Evolutionary conservation across 2,797 vertebrate species (phyloP).

Genomic region (Coendou prehensilis): DNA sequence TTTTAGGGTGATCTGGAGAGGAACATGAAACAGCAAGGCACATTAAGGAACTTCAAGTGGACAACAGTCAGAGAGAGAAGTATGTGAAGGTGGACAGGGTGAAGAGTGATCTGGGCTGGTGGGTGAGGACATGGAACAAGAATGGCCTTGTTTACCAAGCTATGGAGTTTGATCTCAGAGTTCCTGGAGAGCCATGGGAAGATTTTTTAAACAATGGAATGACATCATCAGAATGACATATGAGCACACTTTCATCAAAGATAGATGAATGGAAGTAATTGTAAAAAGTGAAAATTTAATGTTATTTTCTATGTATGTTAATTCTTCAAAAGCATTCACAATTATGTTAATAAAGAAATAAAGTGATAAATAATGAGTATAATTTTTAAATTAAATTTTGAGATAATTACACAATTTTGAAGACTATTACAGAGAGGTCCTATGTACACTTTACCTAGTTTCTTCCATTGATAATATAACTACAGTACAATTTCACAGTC

Average conservation of each 20-base stretch:
- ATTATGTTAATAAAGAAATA: background rate
- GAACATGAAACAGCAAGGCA: background rate
- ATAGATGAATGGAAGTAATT: background rate
- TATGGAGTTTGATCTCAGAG: background rate
- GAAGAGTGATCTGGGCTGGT: background rate
- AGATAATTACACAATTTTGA: background rate
- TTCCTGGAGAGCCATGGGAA: background rate
- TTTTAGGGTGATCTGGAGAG: background rate
- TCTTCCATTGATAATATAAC: background rate
- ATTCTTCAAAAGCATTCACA: constrained; percentile 16
- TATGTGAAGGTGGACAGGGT: background rate
- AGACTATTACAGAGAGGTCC: background rate
- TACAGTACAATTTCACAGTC: background rate
- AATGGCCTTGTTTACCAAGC: background rate
- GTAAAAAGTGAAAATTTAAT: constrained; percentile 15
- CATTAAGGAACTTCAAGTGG: background rate
- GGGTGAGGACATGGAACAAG: background rate
- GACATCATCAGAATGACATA: background rate
- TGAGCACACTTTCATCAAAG: constrained; percentile 15
- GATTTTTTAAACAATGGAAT: background rate
- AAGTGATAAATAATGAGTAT: constrained; percentile 9
- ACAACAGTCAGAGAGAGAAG: background rate
- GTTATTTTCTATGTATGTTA: background rate
- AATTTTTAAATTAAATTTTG: constrained; percentile 8
- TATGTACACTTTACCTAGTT: background rate